Conservation (phyloP, 2,797 vertebrate genomes). For the Eulemur rubriventer region DNA sequence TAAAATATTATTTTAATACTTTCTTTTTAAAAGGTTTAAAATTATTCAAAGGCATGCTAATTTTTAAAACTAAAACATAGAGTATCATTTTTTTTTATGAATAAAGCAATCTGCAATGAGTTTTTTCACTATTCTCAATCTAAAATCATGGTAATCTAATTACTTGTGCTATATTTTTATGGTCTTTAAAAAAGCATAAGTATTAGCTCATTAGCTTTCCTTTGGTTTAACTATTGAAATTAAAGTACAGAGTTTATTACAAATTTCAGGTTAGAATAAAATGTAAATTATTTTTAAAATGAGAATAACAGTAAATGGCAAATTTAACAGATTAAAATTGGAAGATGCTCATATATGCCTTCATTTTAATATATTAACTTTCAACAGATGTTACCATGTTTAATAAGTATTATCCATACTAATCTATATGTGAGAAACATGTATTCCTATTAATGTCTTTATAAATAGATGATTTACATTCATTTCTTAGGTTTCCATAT, state of each 20-base stretch:
- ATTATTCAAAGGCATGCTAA: neutral
- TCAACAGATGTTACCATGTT: neutral
- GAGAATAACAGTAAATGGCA: neutral
- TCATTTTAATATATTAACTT: neutral
- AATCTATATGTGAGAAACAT: neutral
- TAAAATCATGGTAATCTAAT: neutral
- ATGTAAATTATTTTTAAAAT: slow-evolving; percentile 8
- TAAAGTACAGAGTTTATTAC: neutral
- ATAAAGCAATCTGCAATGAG: neutral
- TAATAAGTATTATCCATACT: neutral
- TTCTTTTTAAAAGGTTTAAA: neutral
- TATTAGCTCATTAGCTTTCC: neutral
- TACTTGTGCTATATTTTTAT: neutral
- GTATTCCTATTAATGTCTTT: neutral
- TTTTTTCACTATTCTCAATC: neutral
- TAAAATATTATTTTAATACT: neutral
- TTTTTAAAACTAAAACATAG: neutral
- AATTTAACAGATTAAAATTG: neutral
- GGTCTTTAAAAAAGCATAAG: neutral
- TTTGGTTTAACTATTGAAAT: neutral
- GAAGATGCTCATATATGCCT: neutral
- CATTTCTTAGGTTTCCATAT: neutral
- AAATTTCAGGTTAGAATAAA: neutral
- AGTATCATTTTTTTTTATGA: neutral
- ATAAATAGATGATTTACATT: neutral